A percentile compares a stretch with the other conserved stretches of the same genome.
phyloP scores from a whole-genome alignment of 2,113 vertebrate species.

The Neotragus pygmaeus region DNA sequence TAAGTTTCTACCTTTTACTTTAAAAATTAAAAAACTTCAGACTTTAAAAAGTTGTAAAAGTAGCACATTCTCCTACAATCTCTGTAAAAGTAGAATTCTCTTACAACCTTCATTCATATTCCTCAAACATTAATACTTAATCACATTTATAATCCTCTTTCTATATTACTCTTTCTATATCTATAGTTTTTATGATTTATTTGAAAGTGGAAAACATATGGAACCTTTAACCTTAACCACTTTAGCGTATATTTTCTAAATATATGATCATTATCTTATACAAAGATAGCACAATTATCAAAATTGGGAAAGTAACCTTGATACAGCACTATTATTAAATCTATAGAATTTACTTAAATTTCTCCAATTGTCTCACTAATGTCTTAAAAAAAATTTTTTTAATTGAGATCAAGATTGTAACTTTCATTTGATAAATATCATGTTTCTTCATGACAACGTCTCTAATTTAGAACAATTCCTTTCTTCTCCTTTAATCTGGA shows the following conservation, averaged over 20 bases:
- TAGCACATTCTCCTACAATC: not conserved
- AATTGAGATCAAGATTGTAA: not conserved
- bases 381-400: not conserved
- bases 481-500: not conserved
- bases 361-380: not conserved
- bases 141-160: not conserved
- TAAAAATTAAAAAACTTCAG: not conserved
- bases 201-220: not conserved
- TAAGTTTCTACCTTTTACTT: not conserved
- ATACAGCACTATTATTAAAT: not conserved
- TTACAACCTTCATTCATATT: not conserved
- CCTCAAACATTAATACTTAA: not conserved
- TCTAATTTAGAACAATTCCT: not conserved
- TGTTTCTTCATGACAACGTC: not conserved
- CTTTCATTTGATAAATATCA: slow-evolving; percentile 16
- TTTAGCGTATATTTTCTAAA: not conserved
- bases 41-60: not conserved
- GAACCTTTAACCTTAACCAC: not conserved
- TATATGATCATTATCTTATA: not conserved
- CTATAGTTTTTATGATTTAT: not conserved
- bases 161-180: not conserved
- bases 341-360: not conserved
- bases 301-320: not conserved
- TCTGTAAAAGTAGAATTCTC: not conserved
- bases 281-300: not conserved